These are phyloP conservation scores for Netelia virgata DNA, from an alignment of 2,888 invertebrate genomes.

Conservation along the genomic window DNA sequence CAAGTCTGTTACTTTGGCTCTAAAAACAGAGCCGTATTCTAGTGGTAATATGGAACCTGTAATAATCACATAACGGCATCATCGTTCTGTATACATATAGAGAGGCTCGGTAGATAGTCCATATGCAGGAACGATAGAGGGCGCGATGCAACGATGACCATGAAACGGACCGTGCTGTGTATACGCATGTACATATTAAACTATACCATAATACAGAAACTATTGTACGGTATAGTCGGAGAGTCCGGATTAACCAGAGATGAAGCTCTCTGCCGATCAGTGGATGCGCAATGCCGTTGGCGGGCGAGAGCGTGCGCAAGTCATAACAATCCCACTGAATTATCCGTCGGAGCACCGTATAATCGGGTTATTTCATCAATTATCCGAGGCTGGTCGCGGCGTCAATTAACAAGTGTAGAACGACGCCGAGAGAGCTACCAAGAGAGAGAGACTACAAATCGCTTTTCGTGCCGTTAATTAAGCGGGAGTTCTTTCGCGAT, in stretches of 20 bases:
- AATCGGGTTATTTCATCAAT: conserved; percentile 78
- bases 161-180: too few relatives aligned
- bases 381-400: conserved; percentile 73
- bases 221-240: too few relatives aligned
- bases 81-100: too few relatives aligned
- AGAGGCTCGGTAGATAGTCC: too few relatives aligned
- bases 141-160: too few relatives aligned
- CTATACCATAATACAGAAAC: too few relatives aligned
- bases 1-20: too few relatives aligned
- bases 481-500: conserved; percentile 66
- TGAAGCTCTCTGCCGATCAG: conserved; percentile 7
- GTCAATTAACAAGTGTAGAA: conserved; percentile 75
- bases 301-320: conserved; percentile 57
- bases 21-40: too few relatives aligned
- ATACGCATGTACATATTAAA: too few relatives aligned
- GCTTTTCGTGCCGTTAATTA: conserved; percentile 69
- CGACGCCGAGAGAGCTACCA: conserved; percentile 30
- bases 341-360: conserved; percentile 70
- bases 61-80: too few relatives aligned
- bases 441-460: conserved; percentile 60
- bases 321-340: conserved; percentile 75
- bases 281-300: not conserved
- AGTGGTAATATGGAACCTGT: too few relatives aligned
- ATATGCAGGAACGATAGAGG: too few relatives aligned
- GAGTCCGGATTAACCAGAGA: not conserved